These are phyloP conservation scores for Sturnira hondurensis DNA, from an alignment of 2,113 vertebrate genomes.

Conservation along the genomic window DNA sequence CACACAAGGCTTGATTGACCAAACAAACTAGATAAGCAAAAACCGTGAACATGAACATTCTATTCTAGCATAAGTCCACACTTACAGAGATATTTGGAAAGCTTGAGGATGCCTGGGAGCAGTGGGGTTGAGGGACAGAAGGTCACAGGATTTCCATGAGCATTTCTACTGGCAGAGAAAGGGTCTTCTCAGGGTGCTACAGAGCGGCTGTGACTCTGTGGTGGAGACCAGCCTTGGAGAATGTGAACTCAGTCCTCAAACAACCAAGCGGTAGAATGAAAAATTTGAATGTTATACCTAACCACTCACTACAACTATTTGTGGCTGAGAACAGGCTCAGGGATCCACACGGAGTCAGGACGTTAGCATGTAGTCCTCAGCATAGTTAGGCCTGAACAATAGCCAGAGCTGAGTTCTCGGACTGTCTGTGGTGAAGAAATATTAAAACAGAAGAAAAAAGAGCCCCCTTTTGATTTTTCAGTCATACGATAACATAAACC, in stretches of 20 bases:
- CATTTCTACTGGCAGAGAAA: background rate
- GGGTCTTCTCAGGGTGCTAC: background rate
- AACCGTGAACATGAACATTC: background rate
- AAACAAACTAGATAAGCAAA: background rate
- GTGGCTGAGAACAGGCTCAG: background rate
- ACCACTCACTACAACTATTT: background rate
- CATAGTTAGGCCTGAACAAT: background rate
- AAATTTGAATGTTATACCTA: background rate
- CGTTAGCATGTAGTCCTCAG: background rate
- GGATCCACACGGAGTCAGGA: background rate
- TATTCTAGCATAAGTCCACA: too few species aligned
- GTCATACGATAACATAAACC: background rate
- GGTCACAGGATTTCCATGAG: background rate
- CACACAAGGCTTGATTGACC: background rate
- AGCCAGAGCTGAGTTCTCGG: too few species aligned
- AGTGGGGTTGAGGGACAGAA: background rate
- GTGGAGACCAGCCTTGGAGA: background rate
- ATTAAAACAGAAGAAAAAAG: background rate
- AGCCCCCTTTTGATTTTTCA: background rate
- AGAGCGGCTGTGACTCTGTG: background rate
- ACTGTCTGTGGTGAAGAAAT: background rate
- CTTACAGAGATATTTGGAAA: background rate
- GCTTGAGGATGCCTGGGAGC: background rate
- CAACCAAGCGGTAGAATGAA: background rate
- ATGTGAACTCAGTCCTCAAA: background rate